These are phyloP conservation scores for Brassicogethes aeneus DNA, from an alignment of 2,888 invertebrate genomes.

Conservation along the genomic window DNA sequence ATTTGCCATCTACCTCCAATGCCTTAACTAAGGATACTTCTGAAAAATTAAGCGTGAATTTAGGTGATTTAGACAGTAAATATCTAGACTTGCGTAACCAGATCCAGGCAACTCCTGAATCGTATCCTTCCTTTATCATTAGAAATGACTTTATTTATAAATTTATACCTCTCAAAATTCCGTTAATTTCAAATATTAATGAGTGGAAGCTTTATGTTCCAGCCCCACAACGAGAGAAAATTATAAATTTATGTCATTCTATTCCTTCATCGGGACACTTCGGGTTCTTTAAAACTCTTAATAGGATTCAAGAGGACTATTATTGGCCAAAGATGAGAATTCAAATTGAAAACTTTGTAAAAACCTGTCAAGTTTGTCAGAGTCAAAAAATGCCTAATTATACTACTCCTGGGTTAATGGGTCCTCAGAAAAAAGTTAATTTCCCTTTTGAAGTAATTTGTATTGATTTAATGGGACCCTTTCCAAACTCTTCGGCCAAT, in stretches of 20 bases:
- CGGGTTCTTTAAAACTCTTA: conserved; percentile 6
- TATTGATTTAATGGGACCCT: conserved; percentile 4
- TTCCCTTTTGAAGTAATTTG: conserved; percentile 5
- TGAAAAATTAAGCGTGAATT: conserved; percentile 5
- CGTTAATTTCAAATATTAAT: background rate
- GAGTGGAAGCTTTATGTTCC: conserved; percentile 3
- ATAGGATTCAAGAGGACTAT: background rate
- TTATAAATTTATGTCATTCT: conserved; percentile 1
- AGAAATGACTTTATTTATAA: conserved; percentile 8
- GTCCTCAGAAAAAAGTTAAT: conserved; percentile 3
- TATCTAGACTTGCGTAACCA: conserved; percentile 8
- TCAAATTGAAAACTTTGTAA: background rate
- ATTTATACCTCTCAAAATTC: conserved; percentile 2
- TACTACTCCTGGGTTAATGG: conserved; percentile 1
- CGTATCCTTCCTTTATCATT: conserved; percentile 10
- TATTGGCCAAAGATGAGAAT: conserved; percentile 6
- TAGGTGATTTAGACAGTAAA: conserved; percentile 8
- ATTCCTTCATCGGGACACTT: conserved; percentile 2
- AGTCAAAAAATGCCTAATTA: conserved; percentile 2
- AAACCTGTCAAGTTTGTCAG: conserved; percentile 6
- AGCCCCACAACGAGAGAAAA: background rate
- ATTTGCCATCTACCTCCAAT: background rate
- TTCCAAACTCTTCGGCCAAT: conserved; percentile 1
- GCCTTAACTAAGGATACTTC: too few species aligned
- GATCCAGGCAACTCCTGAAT: conserved; percentile 6